Evolutionary conservation across 2,797 vertebrate genomes (phyloP).

Genomic region (Myotis daubentonii): DNA sequence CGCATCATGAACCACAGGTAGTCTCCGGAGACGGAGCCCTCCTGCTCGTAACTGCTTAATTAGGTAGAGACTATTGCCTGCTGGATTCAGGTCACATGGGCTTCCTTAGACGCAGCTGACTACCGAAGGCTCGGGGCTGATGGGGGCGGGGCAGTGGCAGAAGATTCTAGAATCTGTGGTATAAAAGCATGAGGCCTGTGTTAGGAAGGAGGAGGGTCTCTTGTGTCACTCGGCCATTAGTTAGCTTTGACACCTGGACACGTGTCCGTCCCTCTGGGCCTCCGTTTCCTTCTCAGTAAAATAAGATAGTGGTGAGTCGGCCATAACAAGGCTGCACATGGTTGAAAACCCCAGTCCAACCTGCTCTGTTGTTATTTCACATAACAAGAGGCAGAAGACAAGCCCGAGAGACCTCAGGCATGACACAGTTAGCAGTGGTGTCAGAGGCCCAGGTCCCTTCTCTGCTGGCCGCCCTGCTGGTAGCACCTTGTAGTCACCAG

Average conservation of each 20-base stretch:
- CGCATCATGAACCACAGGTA: neutral
- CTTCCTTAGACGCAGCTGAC: neutral
- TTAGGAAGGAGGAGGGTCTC: neutral
- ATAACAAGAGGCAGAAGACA: neutral
- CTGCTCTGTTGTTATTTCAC: neutral
- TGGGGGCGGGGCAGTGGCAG: neutral
- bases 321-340: neutral
- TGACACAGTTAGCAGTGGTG: neutral
- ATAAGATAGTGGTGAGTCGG: neutral
- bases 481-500: neutral
- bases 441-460: neutral
- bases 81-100: slow-evolving; percentile 28
- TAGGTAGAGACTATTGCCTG: neutral
- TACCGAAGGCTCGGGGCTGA: neutral
- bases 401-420: neutral
- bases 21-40: neutral
- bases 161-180: neutral
- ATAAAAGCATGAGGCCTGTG: neutral
- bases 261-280: neutral
- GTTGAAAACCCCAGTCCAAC: neutral
- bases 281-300: neutral
- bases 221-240: neutral
- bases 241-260: neutral
- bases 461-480: neutral
- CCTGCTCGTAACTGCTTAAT: slow-evolving; percentile 51